phyloP scores from a whole-genome alignment of 2,888 invertebrate species.

The Caradrina kadenii region DNA sequence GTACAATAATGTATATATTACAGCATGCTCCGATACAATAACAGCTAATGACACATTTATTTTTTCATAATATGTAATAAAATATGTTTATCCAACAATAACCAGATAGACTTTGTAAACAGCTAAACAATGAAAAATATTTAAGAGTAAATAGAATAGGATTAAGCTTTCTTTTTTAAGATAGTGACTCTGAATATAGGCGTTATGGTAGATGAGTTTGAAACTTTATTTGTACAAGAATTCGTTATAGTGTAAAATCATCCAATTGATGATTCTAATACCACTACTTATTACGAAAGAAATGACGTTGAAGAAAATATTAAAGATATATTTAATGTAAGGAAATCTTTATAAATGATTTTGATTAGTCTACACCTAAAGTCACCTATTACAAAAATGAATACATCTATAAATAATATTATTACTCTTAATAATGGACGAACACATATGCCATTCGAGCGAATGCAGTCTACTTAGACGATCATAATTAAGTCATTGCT shows the following conservation, averaged over 20 bases:
- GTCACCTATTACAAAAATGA: constrained; percentile 81
- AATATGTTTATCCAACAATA: constrained; percentile 85
- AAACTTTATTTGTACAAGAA: constrained; percentile 71
- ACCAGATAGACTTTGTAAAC: constrained; percentile 88
- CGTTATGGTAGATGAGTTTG: constrained; percentile 65
- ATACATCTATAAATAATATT: constrained; percentile 85
- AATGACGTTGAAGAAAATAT: constrained; percentile 49
- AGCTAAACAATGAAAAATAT: constrained; percentile 80
- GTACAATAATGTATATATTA: constrained; percentile 75
- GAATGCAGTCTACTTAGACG: constrained; percentile 89
- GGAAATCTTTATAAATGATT: constrained; percentile 64
- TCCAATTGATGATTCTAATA: constrained; percentile 50
- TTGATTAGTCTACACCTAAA: constrained; percentile 72
- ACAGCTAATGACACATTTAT: constrained; percentile 77
- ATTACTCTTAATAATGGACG: constrained; percentile 87
- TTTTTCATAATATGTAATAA: constrained; percentile 81
- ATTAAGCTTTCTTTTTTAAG: constrained; percentile 73
- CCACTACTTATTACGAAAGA: constrained; percentile 51
- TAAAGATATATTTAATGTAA: constrained; percentile 50
- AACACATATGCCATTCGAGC: constrained; percentile 88
- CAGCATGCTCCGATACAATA: constrained; percentile 78
- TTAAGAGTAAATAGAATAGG: constrained; percentile 73
- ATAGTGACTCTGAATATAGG: constrained; percentile 73
- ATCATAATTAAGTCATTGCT: constrained; percentile 85
- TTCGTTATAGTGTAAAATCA: constrained; percentile 63